Base-by-base conservation (phyloP, 2,113 vertebrate species). In the Tachycineta bicolor region DNA sequence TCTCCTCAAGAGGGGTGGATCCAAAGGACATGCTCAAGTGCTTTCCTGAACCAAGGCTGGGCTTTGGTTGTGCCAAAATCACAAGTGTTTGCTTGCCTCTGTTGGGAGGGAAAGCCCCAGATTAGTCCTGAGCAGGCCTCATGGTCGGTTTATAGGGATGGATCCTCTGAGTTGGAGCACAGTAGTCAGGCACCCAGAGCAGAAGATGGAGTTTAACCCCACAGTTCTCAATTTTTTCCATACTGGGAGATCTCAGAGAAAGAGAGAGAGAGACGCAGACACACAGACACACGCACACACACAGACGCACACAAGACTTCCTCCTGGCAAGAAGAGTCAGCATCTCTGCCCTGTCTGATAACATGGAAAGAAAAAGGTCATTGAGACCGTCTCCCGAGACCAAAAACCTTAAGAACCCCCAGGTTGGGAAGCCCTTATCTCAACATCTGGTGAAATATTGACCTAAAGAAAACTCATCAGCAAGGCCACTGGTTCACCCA, bases 281-380 rank as follows among this genome's bases (percentile, higher is more conserved):
- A 63, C 46, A 68, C 46, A 49, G 23, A 93, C 53, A 69, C 31
- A 52, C 20, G 60, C 41, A 52, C 23, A 70, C 43, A 59, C 29
- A 60, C 4, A 78, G 39, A 47, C 83, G 56, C 76, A 60, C 62
- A 93, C 81, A 1, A 87, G 59, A 84, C 83, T 76, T 92, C 90
- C 86, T 96, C 93, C 86, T 94, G 75, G 84, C 60, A 89, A 94
- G 77, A 80, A 80, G 26, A 62, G 62, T 78, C 85, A 85, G 83
- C 55, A 69, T n/a, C 84, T 65, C 68, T 93, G 63, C 85, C 74
- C 60, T 49, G 8, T 59, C 94, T 89, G 90, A 55, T 81, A 92
- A 93, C 67, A 94, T 5, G 80, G 81, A 97, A 97, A 97, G 87
- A 96, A 97, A 97, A 97, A 96, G 97, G 90, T 82, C 75, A 95